Percentiles rank a stretch among this genome's conserved stretches.
Evolutionary conservation across 2,888 invertebrate species (phyloP).

Genomic region (Arctia plantaginis): DNA sequence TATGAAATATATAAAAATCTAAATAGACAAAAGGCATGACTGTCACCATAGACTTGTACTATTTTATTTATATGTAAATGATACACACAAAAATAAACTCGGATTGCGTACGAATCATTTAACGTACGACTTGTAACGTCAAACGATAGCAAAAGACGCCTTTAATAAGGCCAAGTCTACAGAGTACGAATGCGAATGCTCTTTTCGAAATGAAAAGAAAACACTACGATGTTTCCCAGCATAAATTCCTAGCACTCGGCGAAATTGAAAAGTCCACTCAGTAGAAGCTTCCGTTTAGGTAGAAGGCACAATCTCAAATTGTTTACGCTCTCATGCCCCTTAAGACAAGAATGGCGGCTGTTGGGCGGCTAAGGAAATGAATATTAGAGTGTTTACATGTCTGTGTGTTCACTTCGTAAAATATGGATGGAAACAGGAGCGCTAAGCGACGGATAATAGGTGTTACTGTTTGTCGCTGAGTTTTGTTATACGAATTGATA

Average conservation of each 20-base stretch:
- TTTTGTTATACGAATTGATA: slow-evolving; percentile 16
- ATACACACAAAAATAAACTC: slow-evolving; percentile 13
- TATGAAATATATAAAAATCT: neutral
- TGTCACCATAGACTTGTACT: too few relatives aligned
- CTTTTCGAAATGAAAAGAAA: slow-evolving; percentile 81
- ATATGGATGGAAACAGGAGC: slow-evolving; percentile 22
- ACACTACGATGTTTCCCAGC: slow-evolving; percentile 69
- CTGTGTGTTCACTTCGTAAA: slow-evolving; percentile 39
- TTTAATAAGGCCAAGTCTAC: slow-evolving; percentile 49
- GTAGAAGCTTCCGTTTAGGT: slow-evolving; percentile 72
- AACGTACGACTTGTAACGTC: slow-evolving; percentile 29
- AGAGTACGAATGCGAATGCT: slow-evolving; percentile 64
- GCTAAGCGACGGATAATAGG: slow-evolving; percentile 34
- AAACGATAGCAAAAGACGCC: slow-evolving; percentile 49
- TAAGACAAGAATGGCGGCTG: slow-evolving; percentile 65
- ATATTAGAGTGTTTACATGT: slow-evolving; percentile 52
- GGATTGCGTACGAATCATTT: slow-evolving; percentile 41
- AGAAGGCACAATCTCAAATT: slow-evolving; percentile 75
- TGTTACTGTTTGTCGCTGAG: slow-evolving; percentile 17
- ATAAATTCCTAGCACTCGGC: slow-evolving; percentile 80
- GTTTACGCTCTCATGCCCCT: slow-evolving; percentile 74
- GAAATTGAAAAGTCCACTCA: slow-evolving; percentile 83
- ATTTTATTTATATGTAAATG: too few relatives aligned
- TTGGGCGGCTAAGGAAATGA: slow-evolving; percentile 51
- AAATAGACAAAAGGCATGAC: neutral